These are phyloP conservation scores for Drosophila ficusphila DNA, from an alignment of 1,140 invertebrate species.

Conservation along the genomic window DNA sequence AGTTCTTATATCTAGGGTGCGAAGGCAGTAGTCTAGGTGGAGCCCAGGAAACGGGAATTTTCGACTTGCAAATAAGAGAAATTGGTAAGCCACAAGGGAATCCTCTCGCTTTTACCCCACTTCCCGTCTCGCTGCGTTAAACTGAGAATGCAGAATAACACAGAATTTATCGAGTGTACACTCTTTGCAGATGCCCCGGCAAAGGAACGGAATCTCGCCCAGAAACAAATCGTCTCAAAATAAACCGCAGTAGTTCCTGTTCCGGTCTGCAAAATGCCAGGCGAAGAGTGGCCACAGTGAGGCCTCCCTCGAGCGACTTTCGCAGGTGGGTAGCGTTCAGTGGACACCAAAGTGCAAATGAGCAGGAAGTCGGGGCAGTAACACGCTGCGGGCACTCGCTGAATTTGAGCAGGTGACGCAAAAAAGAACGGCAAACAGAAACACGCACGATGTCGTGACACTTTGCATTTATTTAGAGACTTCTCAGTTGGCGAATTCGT, in stretches of 20 bases:
- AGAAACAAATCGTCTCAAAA: neutral
- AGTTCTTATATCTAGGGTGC: neutral
- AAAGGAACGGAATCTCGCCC: neutral
- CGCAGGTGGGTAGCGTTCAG: constrained; percentile 4
- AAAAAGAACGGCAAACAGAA: constrained; percentile 14
- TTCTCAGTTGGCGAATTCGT: constrained; percentile 24
- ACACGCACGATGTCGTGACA: constrained; percentile 15
- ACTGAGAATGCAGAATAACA: constrained; percentile 6
- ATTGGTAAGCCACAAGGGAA: constrained; percentile 24
- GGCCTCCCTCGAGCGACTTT: constrained; percentile 5
- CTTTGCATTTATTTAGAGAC: constrained; percentile 32
- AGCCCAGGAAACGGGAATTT: neutral
- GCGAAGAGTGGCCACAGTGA: constrained; percentile 14
- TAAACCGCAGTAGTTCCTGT: constrained; percentile 5
- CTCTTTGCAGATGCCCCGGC: constrained; percentile 14
- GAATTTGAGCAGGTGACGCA: constrained; percentile 31
- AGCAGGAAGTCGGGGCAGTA: neutral
- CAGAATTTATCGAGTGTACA: constrained; percentile 19
- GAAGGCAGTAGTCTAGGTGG: neutral
- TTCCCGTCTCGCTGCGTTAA: neutral
- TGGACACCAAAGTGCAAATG: neutral
- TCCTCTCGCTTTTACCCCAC: neutral
- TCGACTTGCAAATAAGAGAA: neutral
- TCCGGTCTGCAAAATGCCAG: constrained; percentile 2
- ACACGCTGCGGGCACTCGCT: constrained; percentile 24